These are phyloP conservation scores for Lycopodina hypogea DNA, from an alignment of 37 sponge, comb jelly and placozoan genomes.

Conservation along the genomic window DNA sequence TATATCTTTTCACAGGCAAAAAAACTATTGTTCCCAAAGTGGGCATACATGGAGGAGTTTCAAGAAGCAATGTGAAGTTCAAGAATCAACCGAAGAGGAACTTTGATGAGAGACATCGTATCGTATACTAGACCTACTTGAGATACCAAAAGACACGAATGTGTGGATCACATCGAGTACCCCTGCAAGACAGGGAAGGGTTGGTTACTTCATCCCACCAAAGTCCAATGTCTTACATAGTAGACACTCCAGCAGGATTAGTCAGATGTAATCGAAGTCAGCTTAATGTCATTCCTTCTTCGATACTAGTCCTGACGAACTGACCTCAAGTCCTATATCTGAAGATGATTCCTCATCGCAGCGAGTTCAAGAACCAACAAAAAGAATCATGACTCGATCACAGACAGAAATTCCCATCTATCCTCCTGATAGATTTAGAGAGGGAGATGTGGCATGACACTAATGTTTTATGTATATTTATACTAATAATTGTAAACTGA, in stretches of 20 bases:
- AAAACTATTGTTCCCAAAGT: constrained; percentile 17
- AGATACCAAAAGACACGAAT: constrained; percentile 5
- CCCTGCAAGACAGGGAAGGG: not conserved
- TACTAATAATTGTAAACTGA: too few species aligned
- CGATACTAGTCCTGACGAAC: not conserved
- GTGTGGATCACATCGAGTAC: constrained; percentile 34
- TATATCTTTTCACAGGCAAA: constrained; percentile 15
- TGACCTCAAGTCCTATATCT: not conserved
- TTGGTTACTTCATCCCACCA: not conserved
- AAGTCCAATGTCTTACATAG: constrained; percentile 39
- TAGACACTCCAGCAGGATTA: constrained; percentile 30
- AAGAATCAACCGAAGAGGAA: constrained; percentile 26
- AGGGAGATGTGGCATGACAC: constrained; percentile 18
- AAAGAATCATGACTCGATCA: constrained; percentile 8
- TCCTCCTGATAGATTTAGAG: constrained; percentile 3
- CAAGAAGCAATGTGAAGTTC: not conserved
- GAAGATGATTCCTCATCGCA: not conserved
- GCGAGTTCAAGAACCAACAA: not conserved
- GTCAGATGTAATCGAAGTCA: constrained; percentile 28
- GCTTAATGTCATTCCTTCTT: not conserved
- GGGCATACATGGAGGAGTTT: constrained; percentile 35
- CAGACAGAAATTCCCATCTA: not conserved
- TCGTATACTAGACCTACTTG: not conserved
- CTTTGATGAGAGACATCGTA: constrained; percentile 40
- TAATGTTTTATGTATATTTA: too few species aligned